Evolutionary conservation across 1,140 invertebrate species (phyloP), one percentile per base, ranked within the genome.

Genomic region (Drosophila punjabiensis): DNA sequence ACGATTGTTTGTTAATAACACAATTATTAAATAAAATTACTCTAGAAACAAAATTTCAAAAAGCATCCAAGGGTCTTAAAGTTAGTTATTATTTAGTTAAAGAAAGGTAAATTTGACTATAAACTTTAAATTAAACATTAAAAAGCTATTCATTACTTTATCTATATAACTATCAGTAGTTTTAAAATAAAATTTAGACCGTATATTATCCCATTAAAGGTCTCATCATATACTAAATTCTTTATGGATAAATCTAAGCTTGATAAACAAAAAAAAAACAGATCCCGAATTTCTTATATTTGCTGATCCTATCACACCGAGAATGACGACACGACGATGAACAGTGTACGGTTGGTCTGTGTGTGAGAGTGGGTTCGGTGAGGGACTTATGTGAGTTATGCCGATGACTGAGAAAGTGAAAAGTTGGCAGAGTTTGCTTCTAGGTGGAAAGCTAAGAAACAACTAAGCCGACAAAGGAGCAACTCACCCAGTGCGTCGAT

Each of bases 401-500:
- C 67, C 55, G 41, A 68, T 74, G 70, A 62, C 56, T 62, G 70
- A 62, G 32, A 45, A 14, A 37, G 71, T 74, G 33, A 39, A 1
- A 55, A 61, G 48, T 11, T 53, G 71, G 69, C 71, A 53, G 20
- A 62, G 24, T 60, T 75, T 45, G 69, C 69, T 24, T 61, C 69
- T 75, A 62, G 67, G 53, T 74, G 81, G 62, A 61, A 55, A 24
- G 47, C 55, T 58, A 39, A 11, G 55, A 58, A 60, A 52, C 32
- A 71, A 61, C 50, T 18, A 61, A 20, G 7, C 32, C 32, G 37
- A n/a, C 24, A n/a, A 18, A 16, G 16, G 16, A 41, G n/a, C 55
- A 20, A 92, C 92, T 92, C 77, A 93, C 92, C 91, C 92, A 69
- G 89, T 85, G 70, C 92, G 86, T 81, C 92, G 73, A 78, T 93